Conservation (phyloP, 2,113 vertebrate species). For the Hemibates koningsi region DNA sequence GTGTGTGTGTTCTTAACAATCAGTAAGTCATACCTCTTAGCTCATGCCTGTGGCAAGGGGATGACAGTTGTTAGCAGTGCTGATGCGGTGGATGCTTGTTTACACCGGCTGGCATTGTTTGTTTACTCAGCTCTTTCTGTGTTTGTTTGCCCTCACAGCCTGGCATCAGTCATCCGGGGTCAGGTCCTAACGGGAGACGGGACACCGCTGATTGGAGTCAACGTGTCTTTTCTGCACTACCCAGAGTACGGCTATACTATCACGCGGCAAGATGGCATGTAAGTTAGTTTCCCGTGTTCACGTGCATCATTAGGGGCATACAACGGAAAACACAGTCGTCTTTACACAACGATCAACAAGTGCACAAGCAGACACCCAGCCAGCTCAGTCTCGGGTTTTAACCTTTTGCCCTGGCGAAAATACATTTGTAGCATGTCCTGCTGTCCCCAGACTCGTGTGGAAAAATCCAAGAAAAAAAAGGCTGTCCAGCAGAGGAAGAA, state of each 20-base stretch:
- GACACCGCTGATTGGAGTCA: constrained; percentile 96
- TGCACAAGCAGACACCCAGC: background rate
- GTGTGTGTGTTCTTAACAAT: constrained; percentile 24
- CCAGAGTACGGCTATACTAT: constrained; percentile 89
- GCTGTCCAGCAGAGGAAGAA: background rate
- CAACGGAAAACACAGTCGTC: background rate
- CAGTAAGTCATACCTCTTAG: constrained; percentile 40
- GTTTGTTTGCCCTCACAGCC: constrained; percentile 74
- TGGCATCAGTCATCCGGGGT: constrained; percentile 92
- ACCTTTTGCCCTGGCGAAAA: background rate
- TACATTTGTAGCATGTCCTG: background rate
- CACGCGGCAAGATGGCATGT: constrained; percentile 97
- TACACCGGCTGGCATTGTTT: constrained; percentile 27
- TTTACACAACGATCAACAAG: background rate
- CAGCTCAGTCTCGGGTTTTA: background rate
- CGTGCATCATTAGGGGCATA: background rate
- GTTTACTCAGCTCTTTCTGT: constrained; percentile 41
- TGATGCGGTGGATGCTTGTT: background rate
- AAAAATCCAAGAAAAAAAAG: background rate
- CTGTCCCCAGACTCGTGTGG: background rate
- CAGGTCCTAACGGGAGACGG: constrained; percentile 95
- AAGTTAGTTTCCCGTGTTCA: constrained; percentile 51
- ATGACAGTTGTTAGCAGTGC: constrained; percentile 21
- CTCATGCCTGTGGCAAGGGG: background rate
- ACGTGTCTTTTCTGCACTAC: constrained; percentile 94